Evolutionary conservation across 2,113 vertebrate genomes (phyloP), one percentile per base, ranked within the genome.

Genomic region (Pedetes capensis): DNA sequence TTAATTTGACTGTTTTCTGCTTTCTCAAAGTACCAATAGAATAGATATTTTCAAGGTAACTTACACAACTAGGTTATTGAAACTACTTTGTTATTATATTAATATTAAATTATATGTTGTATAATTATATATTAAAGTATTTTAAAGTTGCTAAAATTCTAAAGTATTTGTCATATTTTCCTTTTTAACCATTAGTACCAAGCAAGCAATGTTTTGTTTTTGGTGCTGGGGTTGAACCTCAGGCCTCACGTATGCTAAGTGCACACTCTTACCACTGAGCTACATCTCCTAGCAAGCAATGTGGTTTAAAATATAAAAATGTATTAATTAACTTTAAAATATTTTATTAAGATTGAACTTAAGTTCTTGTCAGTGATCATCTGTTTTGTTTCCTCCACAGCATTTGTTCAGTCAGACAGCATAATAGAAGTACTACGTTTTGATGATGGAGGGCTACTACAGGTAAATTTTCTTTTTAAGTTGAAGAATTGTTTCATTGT

Each of bases 351-450:
- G 93, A 64, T 95, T 61, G n/a, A n/a, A n/a, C n/a, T n/a, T n/a
- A n/a, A n/a, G 8, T n/a, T 94, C 66, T 74, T 81, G 0, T 75
- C 76, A 96, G 14, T 98, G 37, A 96, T 81, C 23, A 0, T 4
- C 0, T 63, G 78, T 91, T 96, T 82, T 97, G 23, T 96, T 98
- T 97, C 59, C 88, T 98, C 98, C 55, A 61, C 99, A 99, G 99
- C 99, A 89, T 99, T 99, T 98, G 99, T 99, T 97, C 99, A 99
- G 97, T 99, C 99, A 44, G 99, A 99, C 98, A 99, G 98, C 98
- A 99, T 99, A 97, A 99, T 99, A 99, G 99, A 99, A 98, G 99
- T 99, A 96, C 98, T 99, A 44, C 99, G 99, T 97, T 99, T 99
- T 98, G 99, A 99, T 93, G 99, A 99, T 96, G 99, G 99, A 98